Conservation (phyloP, 2,888 invertebrate genomes). For the Coenonympha arcania region DNA sequence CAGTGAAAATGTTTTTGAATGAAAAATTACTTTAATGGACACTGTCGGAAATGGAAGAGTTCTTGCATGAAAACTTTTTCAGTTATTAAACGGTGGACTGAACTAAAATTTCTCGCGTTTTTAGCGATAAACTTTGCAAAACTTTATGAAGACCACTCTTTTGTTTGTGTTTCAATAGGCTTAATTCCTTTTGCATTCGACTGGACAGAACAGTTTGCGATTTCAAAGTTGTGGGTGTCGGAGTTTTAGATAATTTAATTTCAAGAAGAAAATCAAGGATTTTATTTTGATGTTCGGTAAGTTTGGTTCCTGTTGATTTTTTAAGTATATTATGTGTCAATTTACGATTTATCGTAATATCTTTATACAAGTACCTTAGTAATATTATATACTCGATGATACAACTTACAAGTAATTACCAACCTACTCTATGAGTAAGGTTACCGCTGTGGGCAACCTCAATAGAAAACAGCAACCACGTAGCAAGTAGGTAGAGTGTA, state of each 20-base stretch:
- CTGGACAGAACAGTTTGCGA: neutral
- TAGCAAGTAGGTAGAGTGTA: too few species aligned
- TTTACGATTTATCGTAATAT: too few species aligned
- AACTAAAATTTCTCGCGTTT: neutral
- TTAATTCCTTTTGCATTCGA: neutral
- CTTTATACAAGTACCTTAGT: too few species aligned
- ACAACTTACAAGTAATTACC: too few species aligned
- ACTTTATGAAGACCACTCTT: neutral
- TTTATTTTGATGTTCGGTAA: constrained; percentile 2
- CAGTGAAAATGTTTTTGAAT: constrained; percentile 10
- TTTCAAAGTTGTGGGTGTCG: neutral
- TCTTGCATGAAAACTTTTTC: neutral
- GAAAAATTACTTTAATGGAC: constrained; percentile 1
- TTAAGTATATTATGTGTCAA: too few species aligned
- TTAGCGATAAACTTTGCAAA: constrained; percentile 3
- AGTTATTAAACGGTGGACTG: neutral
- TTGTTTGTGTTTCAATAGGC: constrained; percentile 3
- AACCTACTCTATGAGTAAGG: too few species aligned
- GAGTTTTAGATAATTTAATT: neutral
- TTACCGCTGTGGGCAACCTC: too few species aligned
- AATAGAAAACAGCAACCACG: too few species aligned
- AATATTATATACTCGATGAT: too few species aligned
- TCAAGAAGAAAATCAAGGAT: neutral
- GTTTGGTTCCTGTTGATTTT: neutral
- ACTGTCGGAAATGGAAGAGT: neutral